Conservation (phyloP, 2,797 vertebrate species). For the Bucorvus abyssinicus region DNA sequence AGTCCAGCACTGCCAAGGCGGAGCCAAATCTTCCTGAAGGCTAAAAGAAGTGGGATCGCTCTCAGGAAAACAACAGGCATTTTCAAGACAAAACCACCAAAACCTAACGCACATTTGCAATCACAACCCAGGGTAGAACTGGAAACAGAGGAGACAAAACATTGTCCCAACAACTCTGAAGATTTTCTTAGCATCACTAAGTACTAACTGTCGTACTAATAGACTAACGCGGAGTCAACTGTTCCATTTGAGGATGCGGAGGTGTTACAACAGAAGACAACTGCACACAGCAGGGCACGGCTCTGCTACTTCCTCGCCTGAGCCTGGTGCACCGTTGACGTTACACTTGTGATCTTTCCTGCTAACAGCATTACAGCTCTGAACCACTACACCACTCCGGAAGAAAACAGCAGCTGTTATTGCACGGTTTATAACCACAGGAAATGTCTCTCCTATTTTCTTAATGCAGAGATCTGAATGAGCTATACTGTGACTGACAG, state of each 20-base stretch:
- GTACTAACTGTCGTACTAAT: neutral
- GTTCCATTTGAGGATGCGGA: neutral
- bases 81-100: neutral
- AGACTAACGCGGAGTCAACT: neutral
- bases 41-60: constrained; percentile 39
- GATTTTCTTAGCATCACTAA: neutral
- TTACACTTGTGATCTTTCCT: neutral
- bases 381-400: neutral
- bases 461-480: neutral
- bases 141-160: neutral
- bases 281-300: neutral
- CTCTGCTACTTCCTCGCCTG: neutral
- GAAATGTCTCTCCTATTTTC: neutral
- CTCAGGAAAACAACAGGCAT: neutral
- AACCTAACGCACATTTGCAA: neutral
- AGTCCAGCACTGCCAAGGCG: constrained; percentile 76
- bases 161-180: neutral
- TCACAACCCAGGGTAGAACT: neutral
- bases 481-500: neutral
- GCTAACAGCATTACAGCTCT: neutral
- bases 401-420: neutral
- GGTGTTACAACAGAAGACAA: neutral
- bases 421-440: neutral
- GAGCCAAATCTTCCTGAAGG: constrained; percentile 80
- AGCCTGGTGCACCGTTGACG: neutral